These are phyloP conservation scores for Microhierax caerulescens DNA, from an alignment of 2,797 vertebrate genomes.

Conservation along the genomic window DNA sequence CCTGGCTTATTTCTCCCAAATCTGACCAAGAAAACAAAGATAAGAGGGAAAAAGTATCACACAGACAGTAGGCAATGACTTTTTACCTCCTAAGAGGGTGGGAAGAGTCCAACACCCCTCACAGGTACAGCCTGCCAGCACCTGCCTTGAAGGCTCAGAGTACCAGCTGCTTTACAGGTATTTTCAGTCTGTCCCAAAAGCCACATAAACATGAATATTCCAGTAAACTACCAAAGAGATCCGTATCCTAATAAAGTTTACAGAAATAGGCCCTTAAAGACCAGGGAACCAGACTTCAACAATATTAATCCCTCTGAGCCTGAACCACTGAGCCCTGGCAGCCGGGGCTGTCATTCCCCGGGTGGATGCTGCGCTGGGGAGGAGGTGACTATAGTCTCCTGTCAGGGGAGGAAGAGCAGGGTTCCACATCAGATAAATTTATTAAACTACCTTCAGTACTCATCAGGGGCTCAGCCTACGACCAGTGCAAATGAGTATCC, in stretches of 20 bases:
- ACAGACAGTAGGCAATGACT: accelerated
- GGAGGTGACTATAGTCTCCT: background rate
- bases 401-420: background rate
- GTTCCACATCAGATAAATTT: background rate
- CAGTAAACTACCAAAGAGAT: background rate
- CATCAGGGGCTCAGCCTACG: background rate
- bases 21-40: background rate
- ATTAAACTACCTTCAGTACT: background rate
- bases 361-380: background rate
- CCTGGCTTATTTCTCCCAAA: background rate
- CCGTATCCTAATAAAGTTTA: background rate
- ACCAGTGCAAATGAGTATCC: background rate
- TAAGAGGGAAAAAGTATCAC: background rate
- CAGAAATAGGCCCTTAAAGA: background rate
- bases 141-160: background rate
- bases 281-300: background rate
- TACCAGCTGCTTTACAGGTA: background rate
- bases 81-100: background rate
- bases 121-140: background rate
- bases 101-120: background rate
- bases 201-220: background rate
- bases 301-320: background rate
- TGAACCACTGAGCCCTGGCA: background rate
- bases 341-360: background rate
- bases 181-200: background rate